A percentile compares a stretch with the other conserved stretches of the same genome.
These are phyloP conservation scores for Lamellibrachia columna DNA, from an alignment of 2,888 invertebrate species.

Conservation along the genomic window DNA sequence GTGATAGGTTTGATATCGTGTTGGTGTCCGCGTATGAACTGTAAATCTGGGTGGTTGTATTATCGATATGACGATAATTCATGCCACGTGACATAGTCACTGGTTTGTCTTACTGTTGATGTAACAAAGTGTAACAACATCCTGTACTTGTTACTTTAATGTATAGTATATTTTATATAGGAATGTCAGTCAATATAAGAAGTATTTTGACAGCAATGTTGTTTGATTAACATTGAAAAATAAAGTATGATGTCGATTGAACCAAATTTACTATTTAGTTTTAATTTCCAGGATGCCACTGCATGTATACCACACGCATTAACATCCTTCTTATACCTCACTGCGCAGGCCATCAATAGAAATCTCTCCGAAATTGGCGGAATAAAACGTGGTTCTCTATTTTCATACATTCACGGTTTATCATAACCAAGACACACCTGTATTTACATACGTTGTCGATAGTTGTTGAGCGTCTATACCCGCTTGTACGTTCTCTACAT, in stretches of 20 bases:
- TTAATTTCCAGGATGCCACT: no score
- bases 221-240: background rate
- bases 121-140: background rate
- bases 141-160: background rate
- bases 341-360: no score
- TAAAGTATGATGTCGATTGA: background rate
- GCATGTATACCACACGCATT: no score
- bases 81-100: background rate
- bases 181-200: background rate
- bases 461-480: no score
- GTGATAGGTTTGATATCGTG: background rate
- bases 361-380: no score
- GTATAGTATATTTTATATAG: slow-evolving; percentile 10
- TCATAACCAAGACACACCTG: no score
- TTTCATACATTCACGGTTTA: no score
- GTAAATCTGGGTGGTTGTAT: background rate
- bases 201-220: slow-evolving; percentile 16
- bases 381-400: no score
- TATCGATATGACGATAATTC: background rate
- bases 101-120: background rate
- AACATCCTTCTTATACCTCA: no score
- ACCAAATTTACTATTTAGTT: background rate
- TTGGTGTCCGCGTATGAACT: background rate
- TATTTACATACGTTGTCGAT: no score
- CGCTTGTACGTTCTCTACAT: no score